Evolutionary conservation across 2,888 invertebrate genomes (phyloP), one percentile per base, ranked within the genome.

Genomic region (Poecilus cupreus): DNA sequence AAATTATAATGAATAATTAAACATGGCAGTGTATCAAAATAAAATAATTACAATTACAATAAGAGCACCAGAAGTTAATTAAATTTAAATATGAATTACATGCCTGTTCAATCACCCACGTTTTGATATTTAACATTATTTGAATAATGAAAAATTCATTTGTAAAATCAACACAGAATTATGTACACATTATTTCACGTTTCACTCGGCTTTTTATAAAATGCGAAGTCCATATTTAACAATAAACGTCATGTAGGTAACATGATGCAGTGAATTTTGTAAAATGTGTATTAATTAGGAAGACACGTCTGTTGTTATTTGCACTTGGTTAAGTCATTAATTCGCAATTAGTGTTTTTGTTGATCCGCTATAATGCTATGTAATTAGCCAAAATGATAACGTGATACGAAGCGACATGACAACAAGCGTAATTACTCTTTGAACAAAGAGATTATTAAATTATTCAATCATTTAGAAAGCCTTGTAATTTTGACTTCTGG

Each of bases 311-410:
- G 24, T 60, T 60, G 60, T 60, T 68, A 68, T 68, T 68, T 68
- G 64, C 64, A 68, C 37, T 68, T 37, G 8, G 18, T 68, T 68
- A 5, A 16, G 64, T 32, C 64, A 68, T 68, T 68, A 68, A 68
- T 68, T 68, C 18, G 39, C 37, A 37, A 68, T 68, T 68, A 68
- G 64, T 18, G 64, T 68, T 68, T 68, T 68, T 37, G 64, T 32
- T 16, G 64, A 18, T 13, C 51, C 37, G 64, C 16, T 37, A 68
- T 68, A 68, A 68, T 68, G 64, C 64, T 37, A 37, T 37, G 64
- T 39, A 68, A 68, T 68, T 68, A 68, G 64, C 39, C 37, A 18
- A 68, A 37, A 37, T 68, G 60, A 60, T 60, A 60, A 11, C 60
- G 26, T 6, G 20, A 22, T 60, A 60, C 16, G 60, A 24, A 10